phyloP scores from a whole-genome alignment of 2,113 vertebrate genomes.

The Pangasianodon hypophthalmus region DNA sequence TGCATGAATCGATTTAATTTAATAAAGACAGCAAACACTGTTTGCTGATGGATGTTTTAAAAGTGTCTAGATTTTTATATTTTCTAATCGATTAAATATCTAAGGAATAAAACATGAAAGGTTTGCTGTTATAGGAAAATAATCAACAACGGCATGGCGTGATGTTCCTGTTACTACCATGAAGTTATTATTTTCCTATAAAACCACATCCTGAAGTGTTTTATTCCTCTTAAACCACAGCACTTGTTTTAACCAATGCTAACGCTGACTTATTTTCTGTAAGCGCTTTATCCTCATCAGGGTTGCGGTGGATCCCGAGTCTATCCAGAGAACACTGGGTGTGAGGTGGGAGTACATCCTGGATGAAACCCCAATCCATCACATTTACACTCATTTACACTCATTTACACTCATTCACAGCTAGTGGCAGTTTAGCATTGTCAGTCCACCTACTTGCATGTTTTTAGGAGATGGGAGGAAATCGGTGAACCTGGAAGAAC shows the following conservation, averaged over 20 bases:
- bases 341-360: background rate
- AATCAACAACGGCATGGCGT: background rate
- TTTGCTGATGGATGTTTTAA: constrained; percentile 26
- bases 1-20: background rate
- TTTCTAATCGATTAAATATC: background rate
- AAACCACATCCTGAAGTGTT: background rate
- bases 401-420: background rate
- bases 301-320: no score
- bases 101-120: background rate
- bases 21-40: constrained; percentile 38
- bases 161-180: background rate
- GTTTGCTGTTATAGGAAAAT: background rate
- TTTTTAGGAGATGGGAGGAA: background rate
- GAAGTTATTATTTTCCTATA: background rate
- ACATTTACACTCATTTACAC: background rate
- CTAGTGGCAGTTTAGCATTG: background rate
- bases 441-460: background rate
- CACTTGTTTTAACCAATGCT: background rate
- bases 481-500: background rate
- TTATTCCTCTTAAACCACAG: background rate
- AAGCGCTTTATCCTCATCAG: background rate
- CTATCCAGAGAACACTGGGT: background rate
- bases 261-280: background rate
- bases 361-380: background rate
- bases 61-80: background rate